Base-by-base conservation (phyloP, 1,140 invertebrate species). In the Drosophila bocqueti region DNA sequence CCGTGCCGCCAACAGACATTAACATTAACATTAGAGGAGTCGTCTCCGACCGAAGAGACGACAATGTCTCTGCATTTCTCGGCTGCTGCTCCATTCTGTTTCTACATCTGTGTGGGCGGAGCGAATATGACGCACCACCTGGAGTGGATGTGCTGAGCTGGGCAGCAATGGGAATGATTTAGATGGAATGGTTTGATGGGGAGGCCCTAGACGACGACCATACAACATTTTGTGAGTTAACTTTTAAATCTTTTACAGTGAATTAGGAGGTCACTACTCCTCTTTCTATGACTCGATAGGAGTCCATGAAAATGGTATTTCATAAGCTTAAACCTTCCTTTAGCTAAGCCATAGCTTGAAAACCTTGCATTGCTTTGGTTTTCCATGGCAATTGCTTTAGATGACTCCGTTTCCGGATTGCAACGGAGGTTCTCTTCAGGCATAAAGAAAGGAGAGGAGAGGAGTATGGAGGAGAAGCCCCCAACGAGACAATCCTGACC, bases 1-100 rank as follows among this genome's bases (percentile, higher is more conserved):
- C 85, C 66, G 66, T 79, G 85, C 85, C 84, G 84, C 81, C 78
- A 87, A 79, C 77, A 78, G 81, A 89, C 78, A 89, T 90, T 89
- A 87, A 81, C 78, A 89, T 90, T 89, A 89, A 46, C 67, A 71
- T 68, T 71, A 71, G 84, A 87, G 66, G 54, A 74, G 64, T 52
- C 49, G 40, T 52, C 49, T 46, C 24, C 24, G 24, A 24, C 62
- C 50, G 47, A 45, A 43, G 36, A 60, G 77, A 69, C 54, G 65
- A 71, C 59, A 61, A 77, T 54, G 76, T 75, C 55, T 61, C 76
- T 36, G 58, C 59, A 55, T 63, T 57, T 46, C 50, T 67, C 13
- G 47, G 43, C 42, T 74, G 43, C 42, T 74, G 42, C 63, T 43
- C 57, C 50, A 49, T 57, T 73, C 49, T 47, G 55, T 61, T 73